Base-by-base conservation (phyloP, 2,113 vertebrate genomes). In the Paramisgurnus dabryanus region DNA sequence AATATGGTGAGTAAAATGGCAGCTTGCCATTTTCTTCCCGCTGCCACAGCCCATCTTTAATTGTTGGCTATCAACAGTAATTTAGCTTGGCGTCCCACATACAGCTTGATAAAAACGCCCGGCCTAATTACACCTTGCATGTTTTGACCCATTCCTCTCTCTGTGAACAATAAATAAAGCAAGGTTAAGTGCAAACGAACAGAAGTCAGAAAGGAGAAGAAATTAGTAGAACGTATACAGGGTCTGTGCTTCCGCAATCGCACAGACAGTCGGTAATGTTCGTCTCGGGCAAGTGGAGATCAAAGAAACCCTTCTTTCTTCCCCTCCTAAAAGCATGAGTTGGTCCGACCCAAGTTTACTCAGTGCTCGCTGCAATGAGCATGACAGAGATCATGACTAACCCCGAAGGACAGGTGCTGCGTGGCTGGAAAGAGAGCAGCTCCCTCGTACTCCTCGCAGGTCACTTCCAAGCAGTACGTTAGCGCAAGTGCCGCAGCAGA, bases 361-460 rank as follows among this genome's bases (percentile, higher is more conserved):
- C 95, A 94, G 92, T 89, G 93, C 89, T 93, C 92, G 93, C 89
- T 91, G 90, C 92, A 91, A 93, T 89, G 93, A 92, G 92, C 92
- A 94, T 95, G 93, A 94, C 95, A 92, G 92, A 94, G 95, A 96
- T 98, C 95, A 95, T 91, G 91, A 88, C 91, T 93, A 95, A 96
- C 90, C 95, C 95, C 93, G 83, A 91, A 92, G 95, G 95, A 98
- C 93, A 93, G 91, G 89, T 89, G 92, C 88, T 90, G 89, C 92
- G 92, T 88, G 88, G 94, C 91, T 92, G 94, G 92, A 94, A 94
- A 95, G 93, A 91, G 92, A 91, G 93, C 91, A 87, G 93, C 77
- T 95, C 95, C 95, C 95, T 94, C 60, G 89, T 95, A 96, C 86
- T 91, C 92, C 93, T 89, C 86, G 84, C 94, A 96, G 96, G 96